These are phyloP conservation scores for Myotis daubentonii DNA, from an alignment of 2,797 vertebrate genomes.

Conservation along the genomic window DNA sequence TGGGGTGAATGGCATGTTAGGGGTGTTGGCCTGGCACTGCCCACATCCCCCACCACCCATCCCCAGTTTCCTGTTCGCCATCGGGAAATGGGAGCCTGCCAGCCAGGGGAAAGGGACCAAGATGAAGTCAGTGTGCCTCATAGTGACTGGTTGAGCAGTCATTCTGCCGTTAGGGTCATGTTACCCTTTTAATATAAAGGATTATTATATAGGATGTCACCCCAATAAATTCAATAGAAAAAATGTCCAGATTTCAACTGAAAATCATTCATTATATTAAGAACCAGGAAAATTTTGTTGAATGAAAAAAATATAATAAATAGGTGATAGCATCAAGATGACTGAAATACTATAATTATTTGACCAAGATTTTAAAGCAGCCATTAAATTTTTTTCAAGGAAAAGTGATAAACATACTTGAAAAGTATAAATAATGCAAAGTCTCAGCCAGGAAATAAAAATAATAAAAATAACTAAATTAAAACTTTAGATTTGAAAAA, in stretches of 20 bases:
- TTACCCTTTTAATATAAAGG: too few species aligned
- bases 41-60: too few species aligned
- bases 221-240: not conserved
- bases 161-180: too few species aligned
- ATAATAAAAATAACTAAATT: not conserved
- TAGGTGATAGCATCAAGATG: not conserved
- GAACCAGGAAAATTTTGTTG: not conserved
- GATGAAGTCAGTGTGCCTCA: too few species aligned
- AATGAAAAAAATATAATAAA: not conserved
- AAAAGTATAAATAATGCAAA: not conserved
- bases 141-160: too few species aligned
- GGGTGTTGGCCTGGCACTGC: too few species aligned
- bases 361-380: not conserved
- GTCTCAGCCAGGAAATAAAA: not conserved
- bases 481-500: not conserved
- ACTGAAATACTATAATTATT: not conserved
- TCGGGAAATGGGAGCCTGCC: too few species aligned
- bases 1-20: too few species aligned
- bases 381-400: not conserved
- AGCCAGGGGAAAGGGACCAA: too few species aligned
- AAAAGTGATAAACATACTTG: not conserved
- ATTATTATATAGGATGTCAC: too few species aligned
- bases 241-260: not conserved
- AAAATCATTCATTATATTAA: not conserved
- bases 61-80: too few species aligned